Evolutionary conservation across 1,140 invertebrate species (phyloP).

Genomic region (Pseudomyrmex gracilis): DNA sequence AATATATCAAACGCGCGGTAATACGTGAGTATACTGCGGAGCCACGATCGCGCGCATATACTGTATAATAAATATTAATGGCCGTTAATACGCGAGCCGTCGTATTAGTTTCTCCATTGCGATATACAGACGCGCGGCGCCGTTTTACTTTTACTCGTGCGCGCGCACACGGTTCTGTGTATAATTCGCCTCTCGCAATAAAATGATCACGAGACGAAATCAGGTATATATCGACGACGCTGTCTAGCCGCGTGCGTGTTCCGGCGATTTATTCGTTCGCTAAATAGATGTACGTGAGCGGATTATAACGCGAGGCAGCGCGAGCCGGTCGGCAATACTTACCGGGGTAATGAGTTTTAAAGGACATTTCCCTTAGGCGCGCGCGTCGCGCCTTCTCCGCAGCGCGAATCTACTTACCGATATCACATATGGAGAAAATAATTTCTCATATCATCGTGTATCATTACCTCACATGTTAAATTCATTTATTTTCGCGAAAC

Average conservation of each 20-base stretch:
- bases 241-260: conserved; percentile 14
- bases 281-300: conserved; percentile 52
- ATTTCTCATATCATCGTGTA: neutral
- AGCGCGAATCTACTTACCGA: neutral
- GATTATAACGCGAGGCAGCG: conserved; percentile 10
- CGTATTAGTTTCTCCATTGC: conserved; percentile 38
- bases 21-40: neutral
- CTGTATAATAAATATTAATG: conserved; percentile 57
- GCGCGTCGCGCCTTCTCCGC: neutral
- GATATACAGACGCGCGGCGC: neutral
- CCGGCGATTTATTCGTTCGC: conserved; percentile 39
- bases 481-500: conserved; percentile 20
- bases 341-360: conserved; percentile 13
- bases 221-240: conserved; percentile 29
- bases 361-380: conserved; percentile 17
- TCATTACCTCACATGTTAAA: conserved; percentile 20
- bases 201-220: conserved; percentile 47
- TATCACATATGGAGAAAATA: conserved; percentile 2
- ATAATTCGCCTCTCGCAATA: conserved; percentile 38
- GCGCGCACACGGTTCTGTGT: neutral
- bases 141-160: conserved; percentile 13
- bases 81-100: conserved; percentile 49
- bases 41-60: neutral
- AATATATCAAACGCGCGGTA: too few relatives aligned
- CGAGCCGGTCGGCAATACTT: neutral